Base-by-base conservation (phyloP, 1,140 invertebrate genomes). In the Magallana gigas region DNA sequence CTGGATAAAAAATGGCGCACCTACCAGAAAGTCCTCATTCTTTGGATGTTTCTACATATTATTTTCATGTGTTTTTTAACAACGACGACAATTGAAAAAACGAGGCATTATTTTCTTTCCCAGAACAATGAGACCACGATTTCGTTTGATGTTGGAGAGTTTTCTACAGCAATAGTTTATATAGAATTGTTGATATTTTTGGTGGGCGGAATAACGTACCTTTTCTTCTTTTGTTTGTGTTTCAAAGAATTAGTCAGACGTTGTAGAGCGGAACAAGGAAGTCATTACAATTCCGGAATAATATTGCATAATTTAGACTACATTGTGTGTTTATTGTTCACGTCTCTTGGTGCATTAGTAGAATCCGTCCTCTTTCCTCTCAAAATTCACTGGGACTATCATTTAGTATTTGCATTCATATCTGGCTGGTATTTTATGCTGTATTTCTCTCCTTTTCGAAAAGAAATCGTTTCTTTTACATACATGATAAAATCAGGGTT, bases 361-460 rank as follows among this genome's bases (percentile, higher is more conserved):
- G 68, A 71, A 71, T 71, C 18, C 36, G 12, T 71, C 12, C 8
- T 71, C 23, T 29, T 29, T 29, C 36, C 36, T 29, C 68, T 71
- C 29, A 18, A 29, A 9, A 23, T 11, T 6, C 68, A 71, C 9
- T 29, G 23, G 18, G 68, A 71, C 8, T 71, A 71, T 29, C 68
- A 71, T n/a, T 82, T 91, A 8, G 85, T 92, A 18, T 11, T 88
- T 1, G 76, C 89, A 0, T 23, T 91, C 9, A 85, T 92, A 11
- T 48, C 85, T 8, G 91, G 91, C 5, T 92, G 91, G 91, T 90
- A 85, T 86, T 88, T 89, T 48, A 83, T 68, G 2, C 57, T 89
- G 8, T 92, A 91, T 71, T 92, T 90, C 59, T 59, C 90, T 4
- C 80, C 90, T 59, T 87, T 88, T 29, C 29, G 87, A 9, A 60